Percentiles rank a stretch among this genome's conserved stretches.
phyloP scores from a whole-genome alignment of 2,888 invertebrate genomes.

The Chromoteleia sp. region DNA sequence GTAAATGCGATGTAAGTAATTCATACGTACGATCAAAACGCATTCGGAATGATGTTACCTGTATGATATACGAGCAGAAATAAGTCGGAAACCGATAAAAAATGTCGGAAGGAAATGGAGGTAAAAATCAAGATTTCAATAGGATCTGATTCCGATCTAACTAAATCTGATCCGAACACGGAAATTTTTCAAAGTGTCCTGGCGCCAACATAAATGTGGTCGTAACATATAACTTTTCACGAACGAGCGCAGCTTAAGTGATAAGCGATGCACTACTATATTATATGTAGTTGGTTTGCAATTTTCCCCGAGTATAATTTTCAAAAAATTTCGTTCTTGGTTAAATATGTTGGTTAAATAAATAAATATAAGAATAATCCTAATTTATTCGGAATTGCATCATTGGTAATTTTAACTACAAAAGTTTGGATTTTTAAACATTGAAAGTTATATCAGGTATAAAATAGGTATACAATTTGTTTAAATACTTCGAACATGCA shows the following conservation, averaged over 20 bases:
- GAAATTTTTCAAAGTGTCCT: conserved; percentile 47
- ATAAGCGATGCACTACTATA: conserved; percentile 63
- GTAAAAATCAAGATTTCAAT: conserved; percentile 50
- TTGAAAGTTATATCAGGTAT: too few relatives aligned
- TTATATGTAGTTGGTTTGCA: conserved; percentile 40
- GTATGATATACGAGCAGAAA: conserved; percentile 9
- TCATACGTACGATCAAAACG: neutral
- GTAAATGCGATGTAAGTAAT: neutral
- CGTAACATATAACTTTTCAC: conserved; percentile 52
- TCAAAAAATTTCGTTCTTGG: conserved; percentile 29
- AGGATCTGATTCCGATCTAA: conserved; percentile 42
- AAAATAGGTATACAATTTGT: too few relatives aligned
- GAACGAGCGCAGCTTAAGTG: conserved; percentile 56
- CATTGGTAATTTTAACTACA: too few relatives aligned
- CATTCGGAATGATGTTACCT: neutral
- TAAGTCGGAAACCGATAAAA: conserved; percentile 9
- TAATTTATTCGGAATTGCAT: too few relatives aligned
- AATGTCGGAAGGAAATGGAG: conserved; percentile 1
- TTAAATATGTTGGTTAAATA: too few relatives aligned
- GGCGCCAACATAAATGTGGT: conserved; percentile 32
- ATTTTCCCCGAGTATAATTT: conserved; percentile 55
- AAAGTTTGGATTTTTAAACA: too few relatives aligned
- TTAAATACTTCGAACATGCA: too few relatives aligned
- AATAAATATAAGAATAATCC: too few relatives aligned
- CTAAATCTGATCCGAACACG: conserved; percentile 49